Evolutionary conservation across 2,888 invertebrate species (phyloP).

Genomic region (Pristionchus exspectatus): DNA sequence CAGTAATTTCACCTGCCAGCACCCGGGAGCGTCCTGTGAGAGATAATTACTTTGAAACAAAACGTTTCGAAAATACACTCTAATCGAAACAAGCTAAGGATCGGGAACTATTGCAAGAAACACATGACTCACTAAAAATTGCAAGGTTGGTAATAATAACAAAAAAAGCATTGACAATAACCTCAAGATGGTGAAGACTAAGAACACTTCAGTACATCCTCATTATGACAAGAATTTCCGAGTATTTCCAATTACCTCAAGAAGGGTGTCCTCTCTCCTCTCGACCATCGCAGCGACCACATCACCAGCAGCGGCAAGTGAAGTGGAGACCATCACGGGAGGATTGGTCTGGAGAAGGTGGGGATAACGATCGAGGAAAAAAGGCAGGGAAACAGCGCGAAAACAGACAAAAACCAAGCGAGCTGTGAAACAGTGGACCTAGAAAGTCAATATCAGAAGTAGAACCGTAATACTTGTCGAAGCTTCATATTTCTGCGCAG

Average conservation of each 20-base stretch:
- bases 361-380: not conserved
- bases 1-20: constrained; percentile 20
- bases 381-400: not conserved
- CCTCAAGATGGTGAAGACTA: too few relatives aligned
- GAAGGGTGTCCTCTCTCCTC: constrained; percentile 16
- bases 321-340: constrained; percentile 3
- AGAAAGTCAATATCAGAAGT: not conserved
- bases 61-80: not conserved
- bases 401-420: not conserved
- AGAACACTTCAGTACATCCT: too few relatives aligned
- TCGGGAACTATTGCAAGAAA: not conserved
- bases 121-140: too few relatives aligned
- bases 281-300: constrained; percentile 34
- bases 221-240: too few relatives aligned
- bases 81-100: not conserved
- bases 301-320: not conserved
- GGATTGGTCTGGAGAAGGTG: not conserved
- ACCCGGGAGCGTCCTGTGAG: constrained; percentile 11
- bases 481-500: too few relatives aligned
- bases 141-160: too few relatives aligned
- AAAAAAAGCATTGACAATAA: too few relatives aligned
- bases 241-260: not conserved
- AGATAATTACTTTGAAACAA: not conserved
- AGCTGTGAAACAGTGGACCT: not conserved
- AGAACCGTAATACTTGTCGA: too few relatives aligned